Evolutionary conservation across 2,797 vertebrate species (phyloP).

Genomic region (Adrianichthys oophorus): DNA sequence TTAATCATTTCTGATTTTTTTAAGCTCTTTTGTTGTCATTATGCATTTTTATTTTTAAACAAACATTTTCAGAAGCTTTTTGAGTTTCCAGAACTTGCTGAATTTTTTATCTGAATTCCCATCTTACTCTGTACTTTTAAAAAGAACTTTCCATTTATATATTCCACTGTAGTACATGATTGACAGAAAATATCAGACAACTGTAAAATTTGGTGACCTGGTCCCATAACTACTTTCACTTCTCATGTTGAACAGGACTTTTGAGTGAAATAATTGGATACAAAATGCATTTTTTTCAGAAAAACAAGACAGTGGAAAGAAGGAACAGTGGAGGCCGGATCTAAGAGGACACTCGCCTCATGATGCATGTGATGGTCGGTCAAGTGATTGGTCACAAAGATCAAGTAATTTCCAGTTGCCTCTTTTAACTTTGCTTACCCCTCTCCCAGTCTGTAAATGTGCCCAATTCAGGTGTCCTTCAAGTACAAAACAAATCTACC

Average conservation of each 20-base stretch:
- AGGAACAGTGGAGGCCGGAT: constrained; percentile 56
- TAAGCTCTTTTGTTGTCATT: constrained; percentile 34
- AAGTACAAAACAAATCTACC: constrained; percentile 80
- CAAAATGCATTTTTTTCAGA: constrained; percentile 78
- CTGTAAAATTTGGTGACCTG: constrained; percentile 57
- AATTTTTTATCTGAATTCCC: constrained; percentile 30
- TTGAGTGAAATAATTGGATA: constrained; percentile 75
- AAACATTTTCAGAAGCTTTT: constrained; percentile 30
- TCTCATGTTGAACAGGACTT: constrained; percentile 63
- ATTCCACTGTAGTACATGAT: constrained; percentile 27
- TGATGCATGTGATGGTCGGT: constrained; percentile 72
- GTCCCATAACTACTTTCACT: constrained; percentile 51
- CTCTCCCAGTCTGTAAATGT: constrained; percentile 78
- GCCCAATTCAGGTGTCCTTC: constrained; percentile 90
- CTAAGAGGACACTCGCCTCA: constrained; percentile 62
- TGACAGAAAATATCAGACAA: constrained; percentile 26
- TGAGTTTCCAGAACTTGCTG: constrained; percentile 44
- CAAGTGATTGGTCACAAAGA: constrained; percentile 93
- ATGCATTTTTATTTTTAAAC: neutral
- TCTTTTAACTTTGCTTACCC: constrained; percentile 70
- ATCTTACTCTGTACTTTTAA: constrained; percentile 45
- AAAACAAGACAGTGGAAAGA: constrained; percentile 64
- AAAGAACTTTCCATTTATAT: constrained; percentile 53
- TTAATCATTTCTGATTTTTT: constrained; percentile 39
- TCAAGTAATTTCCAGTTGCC: constrained; percentile 94